These are phyloP conservation scores for Neuroterus valhalla DNA, from an alignment of 1,140 invertebrate species.

Conservation along the genomic window DNA sequence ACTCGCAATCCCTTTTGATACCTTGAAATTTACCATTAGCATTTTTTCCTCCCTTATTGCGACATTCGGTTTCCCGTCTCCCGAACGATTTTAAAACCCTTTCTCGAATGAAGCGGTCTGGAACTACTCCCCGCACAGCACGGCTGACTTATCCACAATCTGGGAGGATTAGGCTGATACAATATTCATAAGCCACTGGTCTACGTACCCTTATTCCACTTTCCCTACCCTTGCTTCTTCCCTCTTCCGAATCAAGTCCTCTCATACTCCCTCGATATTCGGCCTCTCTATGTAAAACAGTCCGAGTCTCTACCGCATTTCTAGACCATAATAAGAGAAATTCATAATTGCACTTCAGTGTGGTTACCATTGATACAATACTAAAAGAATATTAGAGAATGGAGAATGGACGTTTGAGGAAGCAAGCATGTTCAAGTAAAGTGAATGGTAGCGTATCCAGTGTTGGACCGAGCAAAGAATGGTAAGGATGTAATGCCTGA, in stretches of 20 bases:
- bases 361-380: no score
- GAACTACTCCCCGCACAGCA: slow-evolving; percentile 40
- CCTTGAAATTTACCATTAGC: slow-evolving; percentile 44
- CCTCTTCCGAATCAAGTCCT: slow-evolving; percentile 34
- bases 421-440: no score
- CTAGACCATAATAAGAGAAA: no score
- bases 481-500: no score
- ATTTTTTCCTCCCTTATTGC: slow-evolving; percentile 36
- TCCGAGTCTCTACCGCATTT: no score
- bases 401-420: no score
- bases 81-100: slow-evolving; percentile 57
- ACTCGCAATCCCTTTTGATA: slow-evolving; percentile 37
- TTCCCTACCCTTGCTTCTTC: slow-evolving; percentile 47
- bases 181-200: slow-evolving; percentile 68
- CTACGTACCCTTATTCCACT: slow-evolving; percentile 41
- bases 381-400: no score
- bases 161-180: slow-evolving; percentile 70
- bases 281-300: slow-evolving; percentile 21
- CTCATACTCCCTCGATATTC: slow-evolving; percentile 23
- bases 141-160: slow-evolving; percentile 68
- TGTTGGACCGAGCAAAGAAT: no score
- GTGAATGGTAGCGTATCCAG: no score
- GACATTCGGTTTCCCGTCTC: slow-evolving; percentile 46
- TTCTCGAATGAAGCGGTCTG: slow-evolving; percentile 51
- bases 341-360: no score